phyloP scores from a whole-genome alignment of 2,113 vertebrate genomes.

The Holacanthus passer region DNA sequence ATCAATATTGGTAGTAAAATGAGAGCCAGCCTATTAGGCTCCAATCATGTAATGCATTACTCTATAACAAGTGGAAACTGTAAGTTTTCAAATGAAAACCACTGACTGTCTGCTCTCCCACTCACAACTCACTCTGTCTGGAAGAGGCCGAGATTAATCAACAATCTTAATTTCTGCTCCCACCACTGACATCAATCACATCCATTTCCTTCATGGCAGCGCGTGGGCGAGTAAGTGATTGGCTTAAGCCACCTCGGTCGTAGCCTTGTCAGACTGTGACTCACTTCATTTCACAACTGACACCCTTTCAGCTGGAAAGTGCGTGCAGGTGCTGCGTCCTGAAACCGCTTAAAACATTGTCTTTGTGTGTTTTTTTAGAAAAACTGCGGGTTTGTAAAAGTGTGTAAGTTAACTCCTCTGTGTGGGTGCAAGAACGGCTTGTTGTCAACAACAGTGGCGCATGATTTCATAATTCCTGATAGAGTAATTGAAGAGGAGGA shows the following conservation, averaged over 20 bases:
- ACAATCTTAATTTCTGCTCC: constrained; percentile 23
- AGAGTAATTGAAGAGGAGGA: neutral
- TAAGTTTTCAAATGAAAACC: constrained; percentile 33
- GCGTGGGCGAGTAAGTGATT: constrained; percentile 44
- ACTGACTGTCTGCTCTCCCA: constrained; percentile 51
- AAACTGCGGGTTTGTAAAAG: neutral
- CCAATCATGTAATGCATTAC: neutral
- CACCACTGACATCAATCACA: constrained; percentile 48
- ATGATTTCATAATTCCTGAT: constrained; percentile 42
- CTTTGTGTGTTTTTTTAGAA: neutral
- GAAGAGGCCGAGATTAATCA: constrained; percentile 30
- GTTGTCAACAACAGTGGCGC: neutral
- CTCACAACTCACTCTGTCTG: constrained; percentile 38
- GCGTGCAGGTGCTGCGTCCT: neutral
- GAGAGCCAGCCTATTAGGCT: neutral
- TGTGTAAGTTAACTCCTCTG: neutral
- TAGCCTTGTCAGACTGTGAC: constrained; percentile 46
- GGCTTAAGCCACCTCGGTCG: constrained; percentile 9
- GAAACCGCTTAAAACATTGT: neutral
- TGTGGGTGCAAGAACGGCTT: constrained; percentile 11
- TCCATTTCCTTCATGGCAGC: constrained; percentile 20
- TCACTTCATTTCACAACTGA: constrained; percentile 63
- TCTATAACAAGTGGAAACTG: constrained; percentile 10
- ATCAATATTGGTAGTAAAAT: neutral
- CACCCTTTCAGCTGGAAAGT: neutral